These are phyloP conservation scores for Drosophila crucigera DNA, from an alignment of 2,888 invertebrate species.

Conservation along the genomic window DNA sequence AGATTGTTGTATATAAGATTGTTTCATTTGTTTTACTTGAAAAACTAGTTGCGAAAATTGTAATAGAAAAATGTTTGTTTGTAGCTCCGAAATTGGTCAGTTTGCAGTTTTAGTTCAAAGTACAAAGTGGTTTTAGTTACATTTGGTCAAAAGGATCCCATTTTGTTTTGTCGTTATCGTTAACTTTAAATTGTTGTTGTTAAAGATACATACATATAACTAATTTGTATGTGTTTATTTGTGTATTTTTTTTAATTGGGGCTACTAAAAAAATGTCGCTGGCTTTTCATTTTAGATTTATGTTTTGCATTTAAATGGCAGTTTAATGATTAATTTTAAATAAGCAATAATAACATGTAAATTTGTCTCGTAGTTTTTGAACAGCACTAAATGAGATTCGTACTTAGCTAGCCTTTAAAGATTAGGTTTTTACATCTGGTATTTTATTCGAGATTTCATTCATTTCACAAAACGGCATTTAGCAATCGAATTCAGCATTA, in stretches of 20 bases:
- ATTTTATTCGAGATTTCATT: conserved; percentile 25
- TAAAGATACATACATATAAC: background rate
- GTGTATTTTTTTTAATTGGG: background rate
- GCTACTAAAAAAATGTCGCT: conserved; percentile 24
- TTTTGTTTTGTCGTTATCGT: conserved; percentile 2
- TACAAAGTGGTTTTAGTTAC: conserved; percentile 10
- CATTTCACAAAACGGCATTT: conserved; percentile 36
- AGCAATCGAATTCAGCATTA: conserved; percentile 38
- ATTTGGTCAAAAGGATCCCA: conserved; percentile 37
- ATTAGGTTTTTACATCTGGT: conserved; percentile 18
- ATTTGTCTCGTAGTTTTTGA: conserved; percentile 60
- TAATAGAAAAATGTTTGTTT: conserved; percentile 16
- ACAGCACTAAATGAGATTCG: conserved; percentile 67
- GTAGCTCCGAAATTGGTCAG: conserved; percentile 57
- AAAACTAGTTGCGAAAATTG: conserved; percentile 19
- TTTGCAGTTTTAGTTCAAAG: conserved; percentile 31
- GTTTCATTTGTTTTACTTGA: conserved; percentile 17
- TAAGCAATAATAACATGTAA: conserved; percentile 63
- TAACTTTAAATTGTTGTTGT: conserved; percentile 14
- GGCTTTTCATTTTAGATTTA: conserved; percentile 10
- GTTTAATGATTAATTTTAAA: conserved; percentile 57
- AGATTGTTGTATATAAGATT: conserved; percentile 13
- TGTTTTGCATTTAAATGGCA: conserved; percentile 61
- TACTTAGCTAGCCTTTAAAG: conserved; percentile 44
- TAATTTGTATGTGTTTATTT: conserved; percentile 7